A percentile compares a stretch with the other conserved stretches of the same genome.
Conservation (phyloP, 2,797 vertebrate species). For the Intellagama lesueurii region DNA sequence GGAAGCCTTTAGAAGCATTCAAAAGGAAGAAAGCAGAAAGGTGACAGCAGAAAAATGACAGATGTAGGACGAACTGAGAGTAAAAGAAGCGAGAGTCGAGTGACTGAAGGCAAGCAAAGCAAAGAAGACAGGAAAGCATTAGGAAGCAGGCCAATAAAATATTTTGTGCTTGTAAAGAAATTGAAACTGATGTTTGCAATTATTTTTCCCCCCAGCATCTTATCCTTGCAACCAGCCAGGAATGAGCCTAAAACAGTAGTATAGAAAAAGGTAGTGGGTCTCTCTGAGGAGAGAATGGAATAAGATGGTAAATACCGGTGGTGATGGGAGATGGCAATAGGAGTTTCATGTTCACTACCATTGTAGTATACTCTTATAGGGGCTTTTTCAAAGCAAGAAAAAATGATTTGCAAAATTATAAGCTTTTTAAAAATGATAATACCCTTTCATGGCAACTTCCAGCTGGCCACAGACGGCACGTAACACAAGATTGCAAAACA, state of each 20-base stretch:
- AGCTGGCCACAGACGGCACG: too few relatives aligned
- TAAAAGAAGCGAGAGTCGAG: neutral
- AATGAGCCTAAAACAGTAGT: neutral
- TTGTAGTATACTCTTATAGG: too few relatives aligned
- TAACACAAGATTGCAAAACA: too few relatives aligned
- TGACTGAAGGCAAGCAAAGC: neutral
- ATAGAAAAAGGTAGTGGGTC: neutral
- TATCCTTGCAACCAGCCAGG: neutral
- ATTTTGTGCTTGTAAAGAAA: neutral
- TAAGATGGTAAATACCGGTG: too few relatives aligned
- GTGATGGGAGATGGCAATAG: too few relatives aligned
- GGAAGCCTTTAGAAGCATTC: neutral
- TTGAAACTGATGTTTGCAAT: neutral
- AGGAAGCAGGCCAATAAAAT: neutral
- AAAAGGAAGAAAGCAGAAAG: neutral
- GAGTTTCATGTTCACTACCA: too few relatives aligned
- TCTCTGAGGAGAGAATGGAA: too few relatives aligned
- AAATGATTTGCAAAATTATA: too few relatives aligned
- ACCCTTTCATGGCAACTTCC: too few relatives aligned
- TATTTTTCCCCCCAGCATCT: neutral
- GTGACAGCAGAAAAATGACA: too few relatives aligned
- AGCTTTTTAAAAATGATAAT: too few relatives aligned
- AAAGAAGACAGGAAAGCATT: neutral
- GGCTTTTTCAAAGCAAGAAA: too few relatives aligned
- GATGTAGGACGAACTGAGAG: neutral